Evolutionary conservation across 1,140 invertebrate genomes (phyloP).

Genomic region (Drosophila parvula): DNA sequence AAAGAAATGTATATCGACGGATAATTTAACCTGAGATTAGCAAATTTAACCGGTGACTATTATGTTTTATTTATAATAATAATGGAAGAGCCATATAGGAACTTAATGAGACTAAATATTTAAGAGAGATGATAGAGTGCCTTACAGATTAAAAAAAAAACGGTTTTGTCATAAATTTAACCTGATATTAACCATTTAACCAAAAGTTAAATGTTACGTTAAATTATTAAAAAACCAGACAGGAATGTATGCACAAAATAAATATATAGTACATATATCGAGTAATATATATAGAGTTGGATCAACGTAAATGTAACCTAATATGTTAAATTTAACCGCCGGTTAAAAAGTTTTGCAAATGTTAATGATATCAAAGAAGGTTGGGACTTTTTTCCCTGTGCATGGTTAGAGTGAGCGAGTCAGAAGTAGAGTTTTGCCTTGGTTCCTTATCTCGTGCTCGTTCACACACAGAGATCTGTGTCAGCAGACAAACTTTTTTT

Average conservation of each 20-base stretch:
- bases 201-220: not conserved
- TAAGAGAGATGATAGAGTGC: too few species aligned
- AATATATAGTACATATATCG: not conserved
- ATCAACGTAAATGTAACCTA: not conserved
- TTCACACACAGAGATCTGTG: slow-evolving; percentile 32
- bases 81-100: too few species aligned
- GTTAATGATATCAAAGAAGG: not conserved
- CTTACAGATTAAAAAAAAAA: not conserved
- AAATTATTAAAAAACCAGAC: too few species aligned
- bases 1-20: not conserved
- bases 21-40: not conserved
- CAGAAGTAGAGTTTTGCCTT: not conserved
- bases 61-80: too few species aligned
- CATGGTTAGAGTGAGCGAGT: not conserved
- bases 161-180: not conserved
- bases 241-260: too few species aligned
- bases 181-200: not conserved
- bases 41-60: not conserved
- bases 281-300: too few species aligned
- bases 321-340: too few species aligned
- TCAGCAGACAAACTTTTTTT: slow-evolving; percentile 56
- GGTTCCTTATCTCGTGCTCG: slow-evolving; percentile 12
- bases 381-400: not conserved
- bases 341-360: not conserved
- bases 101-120: too few species aligned